phyloP scores from a whole-genome alignment of 2,113 vertebrate species.

The Pelvicachromis taeniatus region DNA sequence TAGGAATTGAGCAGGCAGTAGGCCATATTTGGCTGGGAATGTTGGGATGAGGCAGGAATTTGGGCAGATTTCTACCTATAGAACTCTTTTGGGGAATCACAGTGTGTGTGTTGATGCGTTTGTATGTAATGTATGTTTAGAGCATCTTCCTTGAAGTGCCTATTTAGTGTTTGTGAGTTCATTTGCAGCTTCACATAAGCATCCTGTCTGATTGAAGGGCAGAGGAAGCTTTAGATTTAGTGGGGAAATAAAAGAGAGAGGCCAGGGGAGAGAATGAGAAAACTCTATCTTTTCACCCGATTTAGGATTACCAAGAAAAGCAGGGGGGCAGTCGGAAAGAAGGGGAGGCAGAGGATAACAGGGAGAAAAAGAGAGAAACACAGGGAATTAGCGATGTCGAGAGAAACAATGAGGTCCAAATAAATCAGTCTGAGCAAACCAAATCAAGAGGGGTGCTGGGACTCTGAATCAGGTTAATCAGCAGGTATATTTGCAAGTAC shows the following conservation, averaged over 20 bases:
- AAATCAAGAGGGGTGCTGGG: background rate
- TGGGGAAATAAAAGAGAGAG: conserved; percentile 23
- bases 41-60: conserved; percentile 60
- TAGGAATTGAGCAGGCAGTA: conserved; percentile 45
- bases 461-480: conserved; percentile 37
- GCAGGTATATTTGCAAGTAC: conserved; percentile 22
- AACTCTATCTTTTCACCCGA: conserved; percentile 56
- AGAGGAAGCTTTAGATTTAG: conserved; percentile 61
- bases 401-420: conserved; percentile 31
- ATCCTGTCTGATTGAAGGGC: conserved; percentile 22
- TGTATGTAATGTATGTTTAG: background rate
- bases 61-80: conserved; percentile 37
- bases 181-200: background rate
- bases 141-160: background rate
- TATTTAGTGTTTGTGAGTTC: background rate
- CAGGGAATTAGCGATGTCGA: conserved; percentile 28
- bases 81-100: conserved; percentile 27
- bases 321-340: conserved; percentile 16
- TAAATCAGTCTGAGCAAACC: conserved; percentile 22
- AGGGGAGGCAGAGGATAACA: conserved; percentile 17
- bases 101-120: conserved; percentile 10
- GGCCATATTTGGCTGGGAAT: conserved; percentile 50
- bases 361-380: conserved; percentile 8
- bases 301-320: conserved; percentile 62
- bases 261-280: conserved; percentile 46